Base-by-base conservation (phyloP, 1,140 invertebrate genomes). In the Atta colombica region DNA sequence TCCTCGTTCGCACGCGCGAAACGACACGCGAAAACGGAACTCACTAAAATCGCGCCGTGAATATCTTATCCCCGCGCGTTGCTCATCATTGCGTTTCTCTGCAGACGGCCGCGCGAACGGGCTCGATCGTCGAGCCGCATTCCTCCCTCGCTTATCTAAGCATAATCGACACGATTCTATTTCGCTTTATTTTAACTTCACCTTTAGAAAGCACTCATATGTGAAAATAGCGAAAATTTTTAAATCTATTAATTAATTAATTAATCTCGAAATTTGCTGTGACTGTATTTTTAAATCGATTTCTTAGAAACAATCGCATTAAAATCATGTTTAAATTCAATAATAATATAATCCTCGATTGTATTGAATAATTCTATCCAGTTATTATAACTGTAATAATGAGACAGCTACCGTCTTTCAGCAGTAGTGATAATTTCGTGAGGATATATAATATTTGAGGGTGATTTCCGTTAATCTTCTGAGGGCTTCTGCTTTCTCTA, bases 81-180 rank as follows among this genome's bases (percentile, higher is more conserved):
- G 71, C 51, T 45, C 55, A 71, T 63, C 39, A 60, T 75, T 66
- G 49, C 81, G 66, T 53, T 53, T 74, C 18, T 55, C 53, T 72
- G 58, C 49, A 53, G 28, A 75, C 58, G 14, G 18, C 58, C 3
- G n/a, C 21, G 35, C 31, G 49, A 68, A 82, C 39, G 58, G n/a
- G 45, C 53, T 69, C 25, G 69, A 74, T 51, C 69, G 58, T 75
- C 69, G 80, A 75, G 69, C 69, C 72, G 60, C 69, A 84, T 55
- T 75, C 80, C 55, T 84, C 55, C 69, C 39, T 84, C 80, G 80
- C 69, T 84, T 75, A 84, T 84, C 21, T 51, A 51, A 84, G 39
- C 39, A 39, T 51, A 80, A 21, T 10, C 7, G 28, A 31, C 3
- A 1, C 49, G 35, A 55, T 39, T 58, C 12, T 16, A 81, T 58